Conservation (phyloP, 2,113 vertebrate species). For the Scomber japonicus region DNA sequence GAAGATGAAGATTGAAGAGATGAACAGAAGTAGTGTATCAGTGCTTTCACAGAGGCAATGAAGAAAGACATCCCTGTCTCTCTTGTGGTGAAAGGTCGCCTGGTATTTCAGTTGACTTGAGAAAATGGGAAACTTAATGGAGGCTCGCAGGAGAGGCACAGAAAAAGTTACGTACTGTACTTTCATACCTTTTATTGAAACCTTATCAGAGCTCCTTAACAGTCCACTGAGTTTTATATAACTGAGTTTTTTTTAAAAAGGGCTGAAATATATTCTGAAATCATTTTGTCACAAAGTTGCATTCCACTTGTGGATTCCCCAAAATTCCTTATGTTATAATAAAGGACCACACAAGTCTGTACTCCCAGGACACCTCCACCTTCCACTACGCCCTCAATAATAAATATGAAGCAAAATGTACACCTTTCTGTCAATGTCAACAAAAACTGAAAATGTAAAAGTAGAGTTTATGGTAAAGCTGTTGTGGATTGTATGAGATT, state of each 20-base stretch:
- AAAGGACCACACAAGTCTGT: too few relatives aligned
- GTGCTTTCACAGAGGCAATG: constrained; percentile 36
- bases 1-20: constrained; percentile 60
- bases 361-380: too few relatives aligned
- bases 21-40: constrained; percentile 25
- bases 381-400: too few relatives aligned
- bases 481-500: too few relatives aligned
- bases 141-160: constrained; percentile 10
- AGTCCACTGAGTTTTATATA: constrained; percentile 1
- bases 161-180: constrained; percentile 13
- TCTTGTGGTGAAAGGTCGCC: constrained; percentile 30
- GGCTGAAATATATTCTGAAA: too few relatives aligned
- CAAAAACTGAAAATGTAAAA: too few relatives aligned
- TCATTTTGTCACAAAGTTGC: too few relatives aligned
- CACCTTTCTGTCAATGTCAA: too few relatives aligned
- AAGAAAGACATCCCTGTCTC: constrained; percentile 39
- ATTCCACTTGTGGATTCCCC: too few relatives aligned
- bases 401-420: too few relatives aligned
- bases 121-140: constrained; percentile 48
- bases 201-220: background rate
- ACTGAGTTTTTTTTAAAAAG: background rate
- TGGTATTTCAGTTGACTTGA: constrained; percentile 48
- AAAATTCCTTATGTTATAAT: too few relatives aligned
- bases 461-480: too few relatives aligned
- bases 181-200: constrained; percentile 32